Base-by-base conservation (phyloP, 1,140 invertebrate genomes). In the Euwallacea fornicatus region DNA sequence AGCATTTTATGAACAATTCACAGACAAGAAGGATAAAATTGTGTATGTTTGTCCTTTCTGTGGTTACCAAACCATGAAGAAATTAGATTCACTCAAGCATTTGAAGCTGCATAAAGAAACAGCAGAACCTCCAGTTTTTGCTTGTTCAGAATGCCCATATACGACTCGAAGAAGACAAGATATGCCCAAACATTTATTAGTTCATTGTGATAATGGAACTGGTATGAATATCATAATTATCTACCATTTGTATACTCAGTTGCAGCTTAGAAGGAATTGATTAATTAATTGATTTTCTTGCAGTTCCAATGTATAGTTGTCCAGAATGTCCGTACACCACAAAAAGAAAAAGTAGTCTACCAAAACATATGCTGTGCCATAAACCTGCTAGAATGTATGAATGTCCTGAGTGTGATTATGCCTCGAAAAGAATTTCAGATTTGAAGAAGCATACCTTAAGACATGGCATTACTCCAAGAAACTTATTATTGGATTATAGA, bases 121-220 rank as follows among this genome's bases (percentile, higher is more conserved):
- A 13, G 67, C 62, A 10, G 56, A 68, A 55, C 11, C 65, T 7
- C 54, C 66, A 15, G 42, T 66, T 42, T 74, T 72, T 54, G 59
- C 62, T 13, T 75, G 74, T 62, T 62, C 72, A 0, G 66, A 73
- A 58, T 75, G 74, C 53, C 42, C 69, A 0, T 75, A 75, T 61
- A 66, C 69, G 42, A 75, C 74, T 11, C 71, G 69, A 55, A 59
- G 74, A 53, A 75, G 72, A 41, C 69, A 64, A 46, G 74, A 75
- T 69, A 75, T 75, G 74, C 72, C 74, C 3, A 75, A 75, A 54
- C 74, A 75, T 69, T 63, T 75, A 55, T 47, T 75, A 9, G 71
- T 64, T 44, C 74, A 75, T 54, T 75, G 74, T 43, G 59, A 59
- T 33, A 62, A 70, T 64, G 73, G 71, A 11, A 71, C 70, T 54